These are phyloP conservation scores for Lycia hirtaria DNA, from an alignment of 2,888 invertebrate species.

Conservation along the genomic window DNA sequence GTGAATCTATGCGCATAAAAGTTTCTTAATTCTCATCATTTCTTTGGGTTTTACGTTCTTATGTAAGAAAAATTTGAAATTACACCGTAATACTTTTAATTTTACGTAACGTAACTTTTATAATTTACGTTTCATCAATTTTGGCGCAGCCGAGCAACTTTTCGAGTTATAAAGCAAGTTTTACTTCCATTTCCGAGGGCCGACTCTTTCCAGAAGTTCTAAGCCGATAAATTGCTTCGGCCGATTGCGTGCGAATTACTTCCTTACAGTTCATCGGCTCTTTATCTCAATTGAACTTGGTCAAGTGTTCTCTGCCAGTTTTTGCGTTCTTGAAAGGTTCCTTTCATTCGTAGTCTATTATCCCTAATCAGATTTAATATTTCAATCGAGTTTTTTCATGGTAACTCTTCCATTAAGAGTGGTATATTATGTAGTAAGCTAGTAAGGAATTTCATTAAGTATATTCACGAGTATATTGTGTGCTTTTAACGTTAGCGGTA, in stretches of 20 bases:
- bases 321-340: constrained; percentile 4
- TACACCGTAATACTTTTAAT: no score
- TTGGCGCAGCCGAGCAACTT: constrained; percentile 38
- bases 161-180: constrained; percentile 53
- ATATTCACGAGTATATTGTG: constrained; percentile 1
- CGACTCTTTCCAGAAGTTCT: constrained; percentile 60
- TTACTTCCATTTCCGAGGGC: constrained; percentile 49
- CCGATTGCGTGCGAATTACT: constrained; percentile 69
- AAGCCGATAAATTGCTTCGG: constrained; percentile 66
- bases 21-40: no score
- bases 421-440: no score
- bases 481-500: constrained; percentile 10
- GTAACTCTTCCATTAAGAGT: no score
- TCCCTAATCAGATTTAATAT: neutral
- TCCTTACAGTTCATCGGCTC: constrained; percentile 57
- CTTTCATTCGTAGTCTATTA: neutral
- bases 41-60: no score
- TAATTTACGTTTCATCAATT: constrained; percentile 3
- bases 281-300: constrained; percentile 55
- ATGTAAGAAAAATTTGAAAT: no score
- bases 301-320: constrained; percentile 39
- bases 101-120: no score
- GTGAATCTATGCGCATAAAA: no score
- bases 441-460: neutral
- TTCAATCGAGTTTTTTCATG: neutral